Conservation (phyloP, 2,797 vertebrate genomes). For the Triplophysa bombifrons region DNA sequence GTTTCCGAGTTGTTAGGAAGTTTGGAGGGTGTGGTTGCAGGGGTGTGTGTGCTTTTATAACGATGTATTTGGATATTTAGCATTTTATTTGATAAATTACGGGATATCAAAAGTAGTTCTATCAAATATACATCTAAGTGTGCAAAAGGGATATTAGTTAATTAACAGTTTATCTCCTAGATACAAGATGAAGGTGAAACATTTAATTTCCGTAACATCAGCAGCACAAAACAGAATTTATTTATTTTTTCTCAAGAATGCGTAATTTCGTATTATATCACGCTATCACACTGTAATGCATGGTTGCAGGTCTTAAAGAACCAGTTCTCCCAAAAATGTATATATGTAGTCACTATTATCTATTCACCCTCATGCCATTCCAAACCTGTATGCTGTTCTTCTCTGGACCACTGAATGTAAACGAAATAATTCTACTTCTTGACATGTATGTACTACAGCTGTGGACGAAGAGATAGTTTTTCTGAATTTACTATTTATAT, state of each 20-base stretch:
- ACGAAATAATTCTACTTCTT: not conserved
- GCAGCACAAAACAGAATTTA: not conserved
- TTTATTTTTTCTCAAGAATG: not conserved
- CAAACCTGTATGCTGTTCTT: not conserved
- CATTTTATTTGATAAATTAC: not conserved
- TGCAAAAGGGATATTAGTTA: not conserved
- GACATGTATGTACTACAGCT: too few species aligned
- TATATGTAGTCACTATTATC: not conserved
- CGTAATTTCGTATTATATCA: not conserved
- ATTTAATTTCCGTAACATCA: not conserved
- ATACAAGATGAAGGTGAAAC: not conserved
- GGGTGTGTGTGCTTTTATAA: conserved; percentile 10
- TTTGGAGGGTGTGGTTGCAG: not conserved
- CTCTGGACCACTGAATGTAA: not conserved
- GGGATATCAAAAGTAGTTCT: too few species aligned
- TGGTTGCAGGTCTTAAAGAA: not conserved
- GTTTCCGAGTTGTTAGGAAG: conserved; percentile 1
- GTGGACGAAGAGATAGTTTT: too few species aligned
- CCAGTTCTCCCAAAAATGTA: not conserved
- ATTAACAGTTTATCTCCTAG: conserved; percentile 3
- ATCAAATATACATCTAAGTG: not conserved
- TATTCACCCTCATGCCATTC: not conserved
- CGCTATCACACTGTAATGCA: not conserved
- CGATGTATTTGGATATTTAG: not conserved
- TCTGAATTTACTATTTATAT: too few species aligned